A percentile compares a stretch with the other conserved stretches of the same genome.
phyloP scores from a whole-genome alignment of 2,797 vertebrate species.

The Merluccius polli region DNA sequence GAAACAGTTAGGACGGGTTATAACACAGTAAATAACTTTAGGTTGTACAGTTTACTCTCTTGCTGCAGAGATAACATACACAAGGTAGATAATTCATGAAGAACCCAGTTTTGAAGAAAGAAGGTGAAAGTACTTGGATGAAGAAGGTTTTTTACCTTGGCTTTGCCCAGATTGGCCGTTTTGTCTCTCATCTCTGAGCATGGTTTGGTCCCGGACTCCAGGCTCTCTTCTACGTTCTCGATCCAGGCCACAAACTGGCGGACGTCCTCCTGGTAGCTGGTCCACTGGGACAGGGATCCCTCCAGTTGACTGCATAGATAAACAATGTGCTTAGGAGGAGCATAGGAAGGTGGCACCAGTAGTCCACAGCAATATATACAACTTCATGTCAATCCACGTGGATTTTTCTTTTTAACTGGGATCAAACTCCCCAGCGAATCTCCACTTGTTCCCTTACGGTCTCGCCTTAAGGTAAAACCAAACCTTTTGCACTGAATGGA shows the following conservation, averaged over 20 bases:
- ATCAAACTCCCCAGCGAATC: not conserved
- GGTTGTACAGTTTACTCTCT: not conserved
- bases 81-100: too few relatives aligned
- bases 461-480: not conserved
- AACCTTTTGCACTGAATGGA: conserved; percentile 96
- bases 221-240: conserved; percentile 81
- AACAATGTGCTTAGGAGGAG: not conserved
- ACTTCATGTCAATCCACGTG: not conserved
- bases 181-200: conserved; percentile 90
- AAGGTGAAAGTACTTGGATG: too few relatives aligned
- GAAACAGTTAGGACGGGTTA: not conserved
- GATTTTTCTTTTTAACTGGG: not conserved
- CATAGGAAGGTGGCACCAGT: not conserved
- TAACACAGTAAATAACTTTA: not conserved
- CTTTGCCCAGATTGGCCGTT: conserved; percentile 82
- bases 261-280: conserved; percentile 94
- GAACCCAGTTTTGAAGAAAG: too few relatives aligned
- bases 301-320: conserved; percentile 83
- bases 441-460: not conserved
- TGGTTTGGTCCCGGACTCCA: conserved; percentile 78
- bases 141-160: conserved; percentile 74
- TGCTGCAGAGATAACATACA: too few relatives aligned
- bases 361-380: not conserved
- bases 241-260: conserved; percentile 89
- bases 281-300: conserved; percentile 93